Conservation (phyloP, 2,888 invertebrate genomes). For the Meandrusa payeni region DNA sequence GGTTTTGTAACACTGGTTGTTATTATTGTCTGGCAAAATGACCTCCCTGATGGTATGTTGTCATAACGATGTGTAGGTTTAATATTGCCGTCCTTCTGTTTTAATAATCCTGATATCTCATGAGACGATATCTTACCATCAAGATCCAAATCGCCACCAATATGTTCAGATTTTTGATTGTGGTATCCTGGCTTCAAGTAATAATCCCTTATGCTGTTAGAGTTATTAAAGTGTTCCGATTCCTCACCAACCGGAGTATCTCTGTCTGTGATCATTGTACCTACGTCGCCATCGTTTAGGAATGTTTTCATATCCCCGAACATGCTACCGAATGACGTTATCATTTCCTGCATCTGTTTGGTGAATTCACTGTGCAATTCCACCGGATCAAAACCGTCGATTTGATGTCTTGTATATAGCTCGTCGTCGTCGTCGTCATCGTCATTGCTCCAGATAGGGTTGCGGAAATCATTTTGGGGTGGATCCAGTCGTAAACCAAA, state of each 20-base stretch:
- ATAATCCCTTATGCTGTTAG: constrained; percentile 57
- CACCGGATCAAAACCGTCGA: constrained; percentile 39
- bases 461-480: constrained; percentile 68
- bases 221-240: constrained; percentile 42
- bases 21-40: constrained; percentile 67
- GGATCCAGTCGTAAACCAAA: constrained; percentile 55
- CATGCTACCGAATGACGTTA: constrained; percentile 56
- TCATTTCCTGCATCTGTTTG: constrained; percentile 63
- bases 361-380: constrained; percentile 56
- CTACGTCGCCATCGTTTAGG: constrained; percentile 44
- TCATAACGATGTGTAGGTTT: constrained; percentile 37
- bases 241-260: constrained; percentile 25
- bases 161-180: constrained; percentile 39
- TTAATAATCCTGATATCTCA: constrained; percentile 64
- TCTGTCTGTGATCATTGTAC: constrained; percentile 34
- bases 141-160: constrained; percentile 57
- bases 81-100: constrained; percentile 49
- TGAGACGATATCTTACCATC: constrained; percentile 69
- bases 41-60: constrained; percentile 37
- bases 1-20: constrained; percentile 68
- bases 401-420: constrained; percentile 54
- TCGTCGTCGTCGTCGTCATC: constrained; percentile 69
- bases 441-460: constrained; percentile 72
- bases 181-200: constrained; percentile 71
- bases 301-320: constrained; percentile 61